These are phyloP conservation scores for Cladorhizidae sp. DNA, from an alignment of 37 sponge, comb jelly and placozoan genomes.

Conservation along the genomic window DNA sequence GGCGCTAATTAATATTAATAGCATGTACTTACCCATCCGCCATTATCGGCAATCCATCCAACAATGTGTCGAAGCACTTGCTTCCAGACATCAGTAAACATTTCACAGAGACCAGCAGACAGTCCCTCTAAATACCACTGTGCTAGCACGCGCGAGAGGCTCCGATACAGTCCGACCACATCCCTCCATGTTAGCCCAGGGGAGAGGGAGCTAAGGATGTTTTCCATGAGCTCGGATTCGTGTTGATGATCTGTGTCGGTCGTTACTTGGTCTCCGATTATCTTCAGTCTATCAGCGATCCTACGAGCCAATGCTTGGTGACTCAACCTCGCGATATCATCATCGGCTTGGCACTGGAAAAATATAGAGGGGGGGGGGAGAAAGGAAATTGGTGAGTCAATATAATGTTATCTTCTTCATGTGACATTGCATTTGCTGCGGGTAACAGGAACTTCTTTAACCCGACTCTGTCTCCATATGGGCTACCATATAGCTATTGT, in stretches of 20 bases:
- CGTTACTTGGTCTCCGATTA: slow-evolving; percentile 26
- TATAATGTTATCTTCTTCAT: too few species aligned
- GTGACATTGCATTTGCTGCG: too few species aligned
- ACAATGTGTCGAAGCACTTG: neutral
- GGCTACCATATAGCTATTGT: too few species aligned
- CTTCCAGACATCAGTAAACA: slow-evolving; percentile 26
- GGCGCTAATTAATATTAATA: neutral
- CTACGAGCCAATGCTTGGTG: neutral
- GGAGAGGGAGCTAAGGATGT: neutral
- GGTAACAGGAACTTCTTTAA: too few species aligned
- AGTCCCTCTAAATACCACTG: neutral
- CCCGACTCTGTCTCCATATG: too few species aligned
- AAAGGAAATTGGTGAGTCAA: too few species aligned
- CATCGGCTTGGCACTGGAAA: neutral
- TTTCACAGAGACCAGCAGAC: neutral
- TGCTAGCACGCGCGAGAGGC: neutral
- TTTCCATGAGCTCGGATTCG: neutral
- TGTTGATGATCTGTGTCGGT: neutral
- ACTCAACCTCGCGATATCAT: neutral
- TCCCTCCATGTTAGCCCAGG: slow-evolving; percentile 6
- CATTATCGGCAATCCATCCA: slow-evolving; percentile 31
- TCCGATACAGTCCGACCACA: slow-evolving; percentile 9
- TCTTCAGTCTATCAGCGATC: slow-evolving; percentile 33
- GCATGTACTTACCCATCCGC: slow-evolving; percentile 48
- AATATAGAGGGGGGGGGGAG: neutral